Evolutionary conservation across 1,140 invertebrate species (phyloP).

Genomic region (Atta cephalotes): DNA sequence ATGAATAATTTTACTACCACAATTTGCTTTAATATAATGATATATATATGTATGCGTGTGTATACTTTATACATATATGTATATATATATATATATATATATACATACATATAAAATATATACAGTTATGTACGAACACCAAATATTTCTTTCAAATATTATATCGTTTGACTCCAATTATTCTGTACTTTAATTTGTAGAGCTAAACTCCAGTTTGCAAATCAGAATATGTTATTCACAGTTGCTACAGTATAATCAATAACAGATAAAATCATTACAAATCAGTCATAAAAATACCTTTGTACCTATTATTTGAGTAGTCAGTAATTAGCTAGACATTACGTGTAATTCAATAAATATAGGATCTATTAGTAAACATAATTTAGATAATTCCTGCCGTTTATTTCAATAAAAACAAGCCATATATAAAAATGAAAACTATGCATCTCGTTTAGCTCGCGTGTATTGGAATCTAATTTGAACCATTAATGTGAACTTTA

Average conservation of each 20-base stretch:
- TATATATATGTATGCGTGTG: slow-evolving; percentile 9
- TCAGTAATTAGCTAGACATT: slow-evolving; percentile 62
- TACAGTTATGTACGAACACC: slow-evolving; percentile 23
- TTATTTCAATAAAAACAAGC: slow-evolving; percentile 49
- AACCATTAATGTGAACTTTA: slow-evolving; percentile 42
- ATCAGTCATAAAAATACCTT: slow-evolving; percentile 63
- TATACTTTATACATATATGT: slow-evolving; percentile 11
- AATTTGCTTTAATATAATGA: slow-evolving; percentile 31
- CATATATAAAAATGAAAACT: slow-evolving; percentile 67
- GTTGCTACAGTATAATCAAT: slow-evolving; percentile 20
- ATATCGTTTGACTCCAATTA: slow-evolving; percentile 21
- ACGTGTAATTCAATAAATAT: slow-evolving; percentile 54
- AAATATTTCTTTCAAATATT: slow-evolving; percentile 44
- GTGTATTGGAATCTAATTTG: slow-evolving; percentile 33
- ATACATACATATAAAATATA: slow-evolving; percentile 6
- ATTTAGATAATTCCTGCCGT: slow-evolving; percentile 50
- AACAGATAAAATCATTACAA: slow-evolving; percentile 61
- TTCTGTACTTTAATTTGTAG: slow-evolving; percentile 23
- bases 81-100: neutral
- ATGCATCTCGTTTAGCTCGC: slow-evolving; percentile 38
- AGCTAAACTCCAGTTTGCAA: slow-evolving; percentile 12
- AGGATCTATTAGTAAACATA: slow-evolving; percentile 33
- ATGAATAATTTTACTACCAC: slow-evolving; percentile 16
- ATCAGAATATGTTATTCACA: slow-evolving; percentile 27
- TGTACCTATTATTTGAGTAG: slow-evolving; percentile 48